These are phyloP conservation scores for Drosophila nr. medialis DNA, from an alignment of 2,888 invertebrate species.

Conservation along the genomic window DNA sequence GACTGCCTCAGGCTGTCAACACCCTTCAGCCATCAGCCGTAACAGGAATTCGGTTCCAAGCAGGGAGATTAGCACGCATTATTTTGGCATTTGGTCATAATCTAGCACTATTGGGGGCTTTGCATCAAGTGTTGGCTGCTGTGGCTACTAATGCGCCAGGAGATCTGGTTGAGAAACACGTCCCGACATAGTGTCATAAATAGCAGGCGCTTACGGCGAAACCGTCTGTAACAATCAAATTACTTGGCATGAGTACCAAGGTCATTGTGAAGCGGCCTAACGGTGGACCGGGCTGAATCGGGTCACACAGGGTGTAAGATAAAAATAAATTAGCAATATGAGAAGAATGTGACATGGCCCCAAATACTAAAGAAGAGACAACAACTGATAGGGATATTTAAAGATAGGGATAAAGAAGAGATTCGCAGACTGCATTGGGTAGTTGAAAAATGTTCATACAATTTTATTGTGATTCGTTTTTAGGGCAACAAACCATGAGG, in stretches of 20 bases:
- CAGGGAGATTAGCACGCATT: not conserved
- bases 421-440: not conserved
- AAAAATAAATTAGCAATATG: constrained; percentile 1
- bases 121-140: not conserved
- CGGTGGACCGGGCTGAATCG: not conserved
- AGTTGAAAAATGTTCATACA: not conserved
- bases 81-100: not conserved
- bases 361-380: not conserved
- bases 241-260: not conserved
- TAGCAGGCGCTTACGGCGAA: not conserved
- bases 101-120: not conserved
- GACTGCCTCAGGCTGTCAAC: not conserved
- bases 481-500: not conserved
- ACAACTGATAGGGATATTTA: not conserved
- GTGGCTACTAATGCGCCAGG: not conserved
- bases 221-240: not conserved
- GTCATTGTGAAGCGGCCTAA: not conserved
- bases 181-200: not conserved
- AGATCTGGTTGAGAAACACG: not conserved
- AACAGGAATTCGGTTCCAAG: not conserved
- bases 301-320: not conserved
- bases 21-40: not conserved
- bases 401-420: not conserved
- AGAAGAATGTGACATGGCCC: not conserved
- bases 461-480: not conserved